Conservation (phyloP, 1,140 invertebrate species). For the Carposina sasakii region DNA sequence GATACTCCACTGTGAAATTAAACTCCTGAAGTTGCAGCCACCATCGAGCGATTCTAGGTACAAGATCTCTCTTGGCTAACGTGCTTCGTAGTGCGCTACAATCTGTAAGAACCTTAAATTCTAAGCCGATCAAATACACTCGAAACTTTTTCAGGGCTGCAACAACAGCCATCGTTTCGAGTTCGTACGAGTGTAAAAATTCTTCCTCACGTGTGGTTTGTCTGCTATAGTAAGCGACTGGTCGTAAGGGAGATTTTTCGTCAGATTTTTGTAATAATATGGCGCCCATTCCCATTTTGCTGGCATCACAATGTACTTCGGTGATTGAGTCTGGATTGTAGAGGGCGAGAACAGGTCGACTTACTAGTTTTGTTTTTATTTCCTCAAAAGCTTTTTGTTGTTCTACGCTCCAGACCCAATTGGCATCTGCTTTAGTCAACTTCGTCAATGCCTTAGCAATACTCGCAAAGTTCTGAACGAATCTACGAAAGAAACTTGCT, state of each 20-base stretch:
- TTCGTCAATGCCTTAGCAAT: slow-evolving; percentile 29
- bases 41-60: slow-evolving; percentile 27
- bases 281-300: slow-evolving; percentile 28
- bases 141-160: slow-evolving; percentile 9
- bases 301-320: slow-evolving; percentile 19
- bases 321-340: slow-evolving; percentile 21
- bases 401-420: slow-evolving; percentile 32
- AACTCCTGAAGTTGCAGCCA: slow-evolving; percentile 25
- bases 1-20: slow-evolving; percentile 24
- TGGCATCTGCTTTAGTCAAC: slow-evolving; percentile 27
- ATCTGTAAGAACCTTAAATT: slow-evolving; percentile 9
- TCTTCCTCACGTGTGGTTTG: slow-evolving; percentile 16
- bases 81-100: slow-evolving; percentile 4
- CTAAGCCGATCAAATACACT: slow-evolving; percentile 1
- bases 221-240: slow-evolving; percentile 21
- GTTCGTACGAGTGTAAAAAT: slow-evolving; percentile 12
- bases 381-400: slow-evolving; percentile 31
- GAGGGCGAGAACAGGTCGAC: slow-evolving; percentile 18
- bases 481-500: slow-evolving; percentile 33
- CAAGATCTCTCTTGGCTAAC: slow-evolving; percentile 15
- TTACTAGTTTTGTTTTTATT: slow-evolving; percentile 22
- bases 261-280: slow-evolving; percentile 23
- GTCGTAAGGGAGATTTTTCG: slow-evolving; percentile 13
- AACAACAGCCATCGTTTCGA: slow-evolving; percentile 8
- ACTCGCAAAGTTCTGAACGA: slow-evolving; percentile 30